Percentiles rank a stretch among this genome's conserved stretches.
Conservation (phyloP, 2,888 invertebrate species). For the Harpalus rufipes region DNA sequence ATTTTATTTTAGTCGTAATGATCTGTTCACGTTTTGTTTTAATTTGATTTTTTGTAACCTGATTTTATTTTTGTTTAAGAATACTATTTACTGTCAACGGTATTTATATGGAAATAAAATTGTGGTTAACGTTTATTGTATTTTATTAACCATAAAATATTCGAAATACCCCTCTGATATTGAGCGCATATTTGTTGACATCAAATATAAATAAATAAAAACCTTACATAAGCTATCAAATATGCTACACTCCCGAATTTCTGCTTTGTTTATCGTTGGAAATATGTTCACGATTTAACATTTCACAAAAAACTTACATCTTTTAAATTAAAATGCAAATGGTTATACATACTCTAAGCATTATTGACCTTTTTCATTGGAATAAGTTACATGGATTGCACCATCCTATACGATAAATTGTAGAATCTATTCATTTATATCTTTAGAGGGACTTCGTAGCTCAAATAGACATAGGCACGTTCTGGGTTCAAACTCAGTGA, state of each 20-base stretch:
- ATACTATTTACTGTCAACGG: conserved; percentile 12
- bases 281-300: background rate
- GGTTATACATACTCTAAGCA: background rate
- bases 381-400: too few relatives aligned
- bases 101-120: conserved; percentile 9
- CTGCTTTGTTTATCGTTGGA: background rate
- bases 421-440: too few relatives aligned
- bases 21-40: conserved; percentile 15
- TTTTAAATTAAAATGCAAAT: background rate
- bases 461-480: too few relatives aligned
- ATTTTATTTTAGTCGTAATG: conserved; percentile 48
- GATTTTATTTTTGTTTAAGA: conserved; percentile 25
- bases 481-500: too few relatives aligned
- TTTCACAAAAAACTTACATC: background rate
- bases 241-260: background rate
- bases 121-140: conserved; percentile 4
- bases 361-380: too few relatives aligned
- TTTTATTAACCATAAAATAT: conserved; percentile 5
- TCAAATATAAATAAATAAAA: conserved; percentile 4
- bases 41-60: conserved; percentile 11
- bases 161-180: background rate
- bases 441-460: too few relatives aligned
- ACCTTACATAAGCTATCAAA: background rate
- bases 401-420: too few relatives aligned
- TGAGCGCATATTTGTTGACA: background rate